These are phyloP conservation scores for Phrynocephalus forsythii DNA, from an alignment of 2,797 vertebrate species.

Conservation along the genomic window DNA sequence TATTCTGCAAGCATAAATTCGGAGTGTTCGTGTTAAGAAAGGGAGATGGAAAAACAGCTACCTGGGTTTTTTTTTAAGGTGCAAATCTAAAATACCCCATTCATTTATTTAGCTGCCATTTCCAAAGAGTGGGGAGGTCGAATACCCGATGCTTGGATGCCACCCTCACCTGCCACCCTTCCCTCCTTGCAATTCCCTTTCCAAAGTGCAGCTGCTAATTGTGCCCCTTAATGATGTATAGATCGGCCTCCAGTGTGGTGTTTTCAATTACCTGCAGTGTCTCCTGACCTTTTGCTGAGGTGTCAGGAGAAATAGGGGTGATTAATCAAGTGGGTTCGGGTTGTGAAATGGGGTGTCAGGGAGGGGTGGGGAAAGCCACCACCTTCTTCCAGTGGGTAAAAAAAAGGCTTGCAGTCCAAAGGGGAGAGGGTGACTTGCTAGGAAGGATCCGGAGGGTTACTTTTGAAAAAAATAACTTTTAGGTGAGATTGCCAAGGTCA, in stretches of 20 bases:
- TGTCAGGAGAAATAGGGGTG: constrained; percentile 42
- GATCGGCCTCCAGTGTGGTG: constrained; percentile 30
- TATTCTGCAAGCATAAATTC: constrained; percentile 5
- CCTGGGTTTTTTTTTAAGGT: background rate
- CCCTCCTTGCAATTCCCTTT: background rate
- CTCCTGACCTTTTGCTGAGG: constrained; percentile 60
- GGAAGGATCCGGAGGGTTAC: background rate
- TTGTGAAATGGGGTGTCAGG: constrained; percentile 4
- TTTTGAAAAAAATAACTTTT: background rate
- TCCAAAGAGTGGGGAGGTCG: background rate
- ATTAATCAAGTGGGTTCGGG: constrained; percentile 57
- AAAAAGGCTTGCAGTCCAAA: too few relatives aligned
- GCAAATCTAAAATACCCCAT: background rate
- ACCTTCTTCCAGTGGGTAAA: background rate
- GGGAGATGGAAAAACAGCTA: background rate
- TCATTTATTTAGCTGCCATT: background rate
- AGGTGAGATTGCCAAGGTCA: background rate
- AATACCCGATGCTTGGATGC: background rate
- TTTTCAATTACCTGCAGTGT: constrained; percentile 54
- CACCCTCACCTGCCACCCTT: background rate
- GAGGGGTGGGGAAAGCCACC: background rate
- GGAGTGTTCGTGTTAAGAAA: background rate
- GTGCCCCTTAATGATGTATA: constrained; percentile 52
- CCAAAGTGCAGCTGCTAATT: constrained; percentile 36
- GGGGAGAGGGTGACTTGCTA: background rate